Evolutionary conservation across 1,140 invertebrate genomes (phyloP).

Genomic region (Pissodes strobi): DNA sequence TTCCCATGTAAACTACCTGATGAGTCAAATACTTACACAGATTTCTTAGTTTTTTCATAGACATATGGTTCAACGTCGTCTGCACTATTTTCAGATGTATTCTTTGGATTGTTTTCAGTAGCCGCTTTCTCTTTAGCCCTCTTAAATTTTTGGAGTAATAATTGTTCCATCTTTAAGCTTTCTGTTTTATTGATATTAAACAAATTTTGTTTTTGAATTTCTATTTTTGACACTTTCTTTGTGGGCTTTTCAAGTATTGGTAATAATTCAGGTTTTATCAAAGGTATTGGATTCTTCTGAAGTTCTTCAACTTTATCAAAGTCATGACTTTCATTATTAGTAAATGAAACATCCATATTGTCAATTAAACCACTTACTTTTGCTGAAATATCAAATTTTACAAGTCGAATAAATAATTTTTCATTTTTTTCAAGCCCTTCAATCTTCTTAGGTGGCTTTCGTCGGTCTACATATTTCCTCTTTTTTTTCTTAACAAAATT

Average conservation of each 20-base stretch:
- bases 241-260: not conserved
- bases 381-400: no score
- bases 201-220: not conserved
- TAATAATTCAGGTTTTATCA: no score
- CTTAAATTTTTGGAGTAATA: slow-evolving; percentile 4
- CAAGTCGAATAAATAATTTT: slow-evolving; percentile 6
- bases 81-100: no score
- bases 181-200: slow-evolving; percentile 12
- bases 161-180: slow-evolving; percentile 7
- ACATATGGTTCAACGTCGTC: slow-evolving; percentile 11
- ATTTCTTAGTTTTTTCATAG: slow-evolving; percentile 9
- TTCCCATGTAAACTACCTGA: no score
- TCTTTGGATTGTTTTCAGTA: not conserved
- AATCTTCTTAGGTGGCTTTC: no score
- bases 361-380: no score
- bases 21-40: slow-evolving; percentile 15
- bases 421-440: not conserved
- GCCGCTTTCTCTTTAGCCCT: not conserved
- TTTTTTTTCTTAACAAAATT: no score
- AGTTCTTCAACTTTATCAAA: no score
- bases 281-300: no score
- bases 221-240: slow-evolving; percentile 3
- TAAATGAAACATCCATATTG: no score
- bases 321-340: no score
- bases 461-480: no score